Evolutionary conservation across 2,888 invertebrate genomes (phyloP).

Genomic region (Clepsis dumicolana): DNA sequence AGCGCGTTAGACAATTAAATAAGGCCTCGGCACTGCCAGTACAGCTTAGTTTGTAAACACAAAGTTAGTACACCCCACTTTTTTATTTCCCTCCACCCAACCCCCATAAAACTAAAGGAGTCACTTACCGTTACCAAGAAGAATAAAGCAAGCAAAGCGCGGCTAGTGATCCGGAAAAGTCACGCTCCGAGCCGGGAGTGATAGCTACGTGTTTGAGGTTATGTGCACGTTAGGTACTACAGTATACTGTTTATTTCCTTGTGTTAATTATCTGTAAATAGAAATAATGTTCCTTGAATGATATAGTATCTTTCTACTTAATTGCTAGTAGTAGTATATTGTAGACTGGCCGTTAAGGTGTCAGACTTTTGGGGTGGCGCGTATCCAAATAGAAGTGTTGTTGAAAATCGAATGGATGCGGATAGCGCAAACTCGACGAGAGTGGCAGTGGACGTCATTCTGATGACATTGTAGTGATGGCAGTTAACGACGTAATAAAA

Average conservation of each 20-base stretch:
- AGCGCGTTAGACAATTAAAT: too few species aligned
- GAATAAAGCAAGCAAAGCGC: constrained; percentile 7
- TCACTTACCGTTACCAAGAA: constrained; percentile 5
- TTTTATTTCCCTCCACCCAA: neutral
- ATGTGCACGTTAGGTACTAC: too few species aligned
- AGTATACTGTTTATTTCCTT: neutral
- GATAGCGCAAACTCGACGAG: too few species aligned
- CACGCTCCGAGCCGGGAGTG: constrained; percentile 2
- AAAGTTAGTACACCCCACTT: neutral
- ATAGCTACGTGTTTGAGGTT: constrained; percentile 16
- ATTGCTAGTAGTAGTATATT: too few species aligned
- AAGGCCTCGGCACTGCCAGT: neutral
- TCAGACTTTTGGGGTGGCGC: too few species aligned
- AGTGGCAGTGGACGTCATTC: too few species aligned
- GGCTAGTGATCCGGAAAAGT: constrained; percentile 24
- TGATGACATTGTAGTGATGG: too few species aligned
- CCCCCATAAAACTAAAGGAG: neutral
- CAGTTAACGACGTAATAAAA: too few species aligned
- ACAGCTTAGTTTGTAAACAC: neutral
- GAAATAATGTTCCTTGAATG: neutral
- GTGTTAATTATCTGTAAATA: constrained; percentile 8
- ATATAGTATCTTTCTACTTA: too few species aligned
- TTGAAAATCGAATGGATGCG: too few species aligned
- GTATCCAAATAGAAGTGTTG: too few species aligned
- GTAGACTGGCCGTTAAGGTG: too few species aligned